Conservation (phyloP, 1,140 invertebrate species). For the Chlorops oryzae region DNA sequence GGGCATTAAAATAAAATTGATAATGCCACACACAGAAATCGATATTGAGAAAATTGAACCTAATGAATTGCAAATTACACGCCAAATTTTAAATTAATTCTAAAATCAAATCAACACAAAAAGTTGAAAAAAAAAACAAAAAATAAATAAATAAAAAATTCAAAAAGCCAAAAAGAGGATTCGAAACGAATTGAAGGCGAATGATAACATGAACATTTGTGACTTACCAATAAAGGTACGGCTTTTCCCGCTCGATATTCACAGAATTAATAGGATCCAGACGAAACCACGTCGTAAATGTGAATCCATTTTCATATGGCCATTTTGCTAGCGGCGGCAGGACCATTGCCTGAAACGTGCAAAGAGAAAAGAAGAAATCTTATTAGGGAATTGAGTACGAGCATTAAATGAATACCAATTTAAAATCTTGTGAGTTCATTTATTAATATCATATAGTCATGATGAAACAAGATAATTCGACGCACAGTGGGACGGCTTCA, state of each 20-base stretch:
- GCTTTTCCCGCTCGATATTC: slow-evolving; percentile 97
- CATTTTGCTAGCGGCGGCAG: slow-evolving; percentile 93
- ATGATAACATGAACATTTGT: background rate
- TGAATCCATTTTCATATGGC: slow-evolving; percentile 99
- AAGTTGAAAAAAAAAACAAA: no score
- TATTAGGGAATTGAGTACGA: no score
- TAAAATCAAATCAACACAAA: background rate
- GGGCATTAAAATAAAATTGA: slow-evolving; percentile 6
- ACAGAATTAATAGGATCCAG: slow-evolving; percentile 98
- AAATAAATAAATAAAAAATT: no score
- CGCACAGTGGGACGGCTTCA: no score
- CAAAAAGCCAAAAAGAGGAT: background rate
- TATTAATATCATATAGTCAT: no score
- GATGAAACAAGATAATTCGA: no score
- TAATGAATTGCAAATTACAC: background rate
- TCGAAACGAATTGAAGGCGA: background rate
- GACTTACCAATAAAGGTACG: slow-evolving; percentile 93
- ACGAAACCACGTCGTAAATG: slow-evolving; percentile 98
- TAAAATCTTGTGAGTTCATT: no score
- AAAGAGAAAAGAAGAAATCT: slow-evolving; percentile 23
- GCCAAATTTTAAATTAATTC: background rate
- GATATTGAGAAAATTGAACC: background rate
- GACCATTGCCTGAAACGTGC: slow-evolving; percentile 89
- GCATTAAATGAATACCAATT: no score
- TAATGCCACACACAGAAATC: background rate